Conservation (phyloP, 2,888 invertebrate species). For the Plagodis dolabraria region DNA sequence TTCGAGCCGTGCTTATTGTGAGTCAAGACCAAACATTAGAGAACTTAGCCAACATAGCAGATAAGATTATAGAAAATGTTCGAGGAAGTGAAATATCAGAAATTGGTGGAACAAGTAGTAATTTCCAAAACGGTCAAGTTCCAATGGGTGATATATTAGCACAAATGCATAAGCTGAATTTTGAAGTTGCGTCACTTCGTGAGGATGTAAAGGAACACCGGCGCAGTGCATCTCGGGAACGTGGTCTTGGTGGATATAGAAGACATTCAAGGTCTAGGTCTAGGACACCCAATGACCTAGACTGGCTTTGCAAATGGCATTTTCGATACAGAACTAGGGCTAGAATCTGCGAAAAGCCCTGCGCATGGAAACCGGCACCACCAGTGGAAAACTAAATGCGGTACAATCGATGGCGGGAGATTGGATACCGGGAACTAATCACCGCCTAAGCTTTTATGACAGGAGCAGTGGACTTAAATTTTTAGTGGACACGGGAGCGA, state of each 20-base stretch:
- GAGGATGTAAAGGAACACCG: neutral
- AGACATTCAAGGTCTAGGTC: no score
- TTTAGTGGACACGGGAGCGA: conserved; percentile 31
- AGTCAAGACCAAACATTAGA: neutral
- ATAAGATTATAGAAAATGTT: conserved; percentile 9
- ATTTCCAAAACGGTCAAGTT: neutral
- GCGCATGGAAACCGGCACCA: neutral
- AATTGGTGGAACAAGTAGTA: conserved; percentile 3
- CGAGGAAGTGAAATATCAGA: conserved; percentile 1
- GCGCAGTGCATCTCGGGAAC: neutral
- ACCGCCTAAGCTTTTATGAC: conserved; percentile 9
- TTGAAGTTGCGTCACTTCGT: no score
- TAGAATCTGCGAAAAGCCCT: conserved; percentile 6
- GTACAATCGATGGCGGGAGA: conserved; percentile 5
- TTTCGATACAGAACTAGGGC: conserved; percentile 4
- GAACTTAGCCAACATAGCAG: conserved; percentile 4
- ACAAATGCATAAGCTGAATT: no score
- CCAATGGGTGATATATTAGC: neutral
- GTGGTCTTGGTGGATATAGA: neutral
- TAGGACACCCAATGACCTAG: neutral
- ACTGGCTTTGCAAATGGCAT: conserved; percentile 18
- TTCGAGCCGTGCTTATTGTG: neutral
- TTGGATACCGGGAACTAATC: neutral
- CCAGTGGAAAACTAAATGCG: conserved; percentile 1
- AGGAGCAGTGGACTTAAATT: conserved; percentile 5